These are phyloP conservation scores for Caracal caracal DNA, from an alignment of 2,113 vertebrate genomes.

Conservation along the genomic window DNA sequence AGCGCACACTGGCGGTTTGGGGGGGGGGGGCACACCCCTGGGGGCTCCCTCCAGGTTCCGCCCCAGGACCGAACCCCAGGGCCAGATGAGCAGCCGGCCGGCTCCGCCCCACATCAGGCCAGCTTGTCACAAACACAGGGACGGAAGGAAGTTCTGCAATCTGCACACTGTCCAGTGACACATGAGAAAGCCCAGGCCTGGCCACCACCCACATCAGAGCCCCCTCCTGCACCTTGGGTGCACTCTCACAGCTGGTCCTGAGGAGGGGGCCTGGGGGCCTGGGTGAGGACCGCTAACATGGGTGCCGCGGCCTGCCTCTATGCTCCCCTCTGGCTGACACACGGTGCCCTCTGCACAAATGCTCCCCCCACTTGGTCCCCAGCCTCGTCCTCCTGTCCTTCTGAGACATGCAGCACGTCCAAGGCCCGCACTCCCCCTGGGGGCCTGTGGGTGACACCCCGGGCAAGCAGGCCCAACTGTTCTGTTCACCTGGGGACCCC, in stretches of 20 bases:
- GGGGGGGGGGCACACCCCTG: not conserved
- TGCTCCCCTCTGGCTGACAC: not conserved
- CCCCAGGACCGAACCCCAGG: not conserved
- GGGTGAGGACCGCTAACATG: accelerated
- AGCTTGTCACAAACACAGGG: not conserved
- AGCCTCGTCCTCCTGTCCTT: not conserved
- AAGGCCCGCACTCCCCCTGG: too few relatives aligned
- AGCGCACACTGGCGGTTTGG: too few relatives aligned
- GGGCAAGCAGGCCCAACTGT: not conserved
- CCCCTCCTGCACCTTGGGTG: not conserved
- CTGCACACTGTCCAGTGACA: not conserved
- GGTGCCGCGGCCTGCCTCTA: not conserved
- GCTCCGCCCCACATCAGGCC: not conserved
- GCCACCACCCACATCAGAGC: too few relatives aligned
- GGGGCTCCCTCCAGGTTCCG: not conserved
- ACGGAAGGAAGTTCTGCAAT: not conserved
- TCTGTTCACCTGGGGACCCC: not conserved
- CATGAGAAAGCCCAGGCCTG: not conserved
- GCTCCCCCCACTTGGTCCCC: not conserved
- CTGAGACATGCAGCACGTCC: accelerated
- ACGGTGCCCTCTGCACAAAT: too few relatives aligned
- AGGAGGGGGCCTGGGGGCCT: too few relatives aligned
- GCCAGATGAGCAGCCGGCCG: not conserved
- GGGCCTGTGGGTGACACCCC: not conserved
- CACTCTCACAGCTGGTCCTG: not conserved